Base-by-base conservation (phyloP, 1,140 invertebrate species). In the Amyelois transitella region DNA sequence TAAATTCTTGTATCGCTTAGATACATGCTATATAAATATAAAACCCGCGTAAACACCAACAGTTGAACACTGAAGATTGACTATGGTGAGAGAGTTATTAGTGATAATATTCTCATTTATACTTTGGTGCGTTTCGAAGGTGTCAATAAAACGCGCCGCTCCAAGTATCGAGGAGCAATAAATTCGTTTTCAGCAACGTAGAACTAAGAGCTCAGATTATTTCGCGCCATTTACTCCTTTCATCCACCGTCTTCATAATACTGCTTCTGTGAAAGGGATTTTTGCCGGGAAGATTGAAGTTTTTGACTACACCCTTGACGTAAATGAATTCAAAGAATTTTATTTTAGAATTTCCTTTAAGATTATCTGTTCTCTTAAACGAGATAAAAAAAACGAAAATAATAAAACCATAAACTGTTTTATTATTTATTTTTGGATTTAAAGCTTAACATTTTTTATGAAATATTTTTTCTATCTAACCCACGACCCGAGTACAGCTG, bases 201-300 rank as follows among this genome's bases (percentile, higher is more conserved):
- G 77, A 83, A 83, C 81, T 85, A 82, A 83, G 81, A 82, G 80
- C 72, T 72, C 69, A 77, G 83, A 86, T 86, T 85, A 86, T 85
- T 82, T 86, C 81, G 67, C 83, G 75, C 79, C 83, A 86, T 86
- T 86, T 86, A 83, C 83, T 83, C 75, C 78, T 85, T 86, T 86
- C 78, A 82, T 69, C 73, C 67, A 68, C 66, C 75, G 74, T 79
- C 78, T 85, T 77, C 73, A 83, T 86, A 81, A 81, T 80, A 76
- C 74, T 62, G 71, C 56, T 50, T 56, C 60, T 70, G 66, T 77
- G 69, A 80, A 78, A 77, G 64, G 71, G 69, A 73, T 72, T 77
- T 80, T 80, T 68, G 59, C 61, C 54, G 53, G 64, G 60, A 74
- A 74, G 62, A 84, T 78, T 76, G 67, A 76, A 80, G 70, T 81